phyloP scores from a whole-genome alignment of 2,888 invertebrate genomes.

The Troglohyphantes excavatus region DNA sequence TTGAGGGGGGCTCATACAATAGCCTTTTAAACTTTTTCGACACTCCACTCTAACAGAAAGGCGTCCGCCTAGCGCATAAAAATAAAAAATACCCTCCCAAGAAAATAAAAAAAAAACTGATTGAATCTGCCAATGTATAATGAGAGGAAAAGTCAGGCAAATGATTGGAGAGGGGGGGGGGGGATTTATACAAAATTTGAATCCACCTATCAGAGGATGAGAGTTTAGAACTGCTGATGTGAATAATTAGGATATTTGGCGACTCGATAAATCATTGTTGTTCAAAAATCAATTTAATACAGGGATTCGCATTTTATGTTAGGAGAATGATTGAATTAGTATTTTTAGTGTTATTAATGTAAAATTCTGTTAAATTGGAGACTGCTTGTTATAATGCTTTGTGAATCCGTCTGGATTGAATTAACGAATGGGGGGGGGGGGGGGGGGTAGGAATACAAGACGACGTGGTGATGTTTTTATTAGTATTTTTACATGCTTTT shows the following conservation, averaged over 20 bases:
- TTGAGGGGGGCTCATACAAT: constrained; percentile 46
- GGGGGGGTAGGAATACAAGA: no score
- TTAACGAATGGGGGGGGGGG: no score
- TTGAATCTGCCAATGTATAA: constrained; percentile 40
- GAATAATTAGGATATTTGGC: neutral
- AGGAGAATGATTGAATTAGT: no score
- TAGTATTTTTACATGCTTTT: no score
- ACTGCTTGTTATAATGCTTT: no score
- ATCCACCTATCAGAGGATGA: neutral
- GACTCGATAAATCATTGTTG: neutral
- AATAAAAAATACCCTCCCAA: neutral
- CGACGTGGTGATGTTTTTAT: no score
- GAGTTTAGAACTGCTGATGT: neutral
- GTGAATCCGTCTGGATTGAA: no score
- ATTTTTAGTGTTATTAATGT: no score
- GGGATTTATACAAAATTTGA: constrained; percentile 9
- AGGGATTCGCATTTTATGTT: no score
- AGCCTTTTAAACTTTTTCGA: constrained; percentile 49
- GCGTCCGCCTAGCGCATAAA: neutral
- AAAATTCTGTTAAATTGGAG: no score
- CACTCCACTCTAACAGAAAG: constrained; percentile 8
- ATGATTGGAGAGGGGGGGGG: constrained; percentile 26
- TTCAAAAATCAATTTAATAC: no score
- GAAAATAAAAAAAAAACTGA: constrained; percentile 15
- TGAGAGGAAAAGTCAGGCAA: constrained; percentile 47